These are phyloP conservation scores for Cyprinodon tularosa DNA, from an alignment of 2,113 vertebrate genomes.

Conservation along the genomic window DNA sequence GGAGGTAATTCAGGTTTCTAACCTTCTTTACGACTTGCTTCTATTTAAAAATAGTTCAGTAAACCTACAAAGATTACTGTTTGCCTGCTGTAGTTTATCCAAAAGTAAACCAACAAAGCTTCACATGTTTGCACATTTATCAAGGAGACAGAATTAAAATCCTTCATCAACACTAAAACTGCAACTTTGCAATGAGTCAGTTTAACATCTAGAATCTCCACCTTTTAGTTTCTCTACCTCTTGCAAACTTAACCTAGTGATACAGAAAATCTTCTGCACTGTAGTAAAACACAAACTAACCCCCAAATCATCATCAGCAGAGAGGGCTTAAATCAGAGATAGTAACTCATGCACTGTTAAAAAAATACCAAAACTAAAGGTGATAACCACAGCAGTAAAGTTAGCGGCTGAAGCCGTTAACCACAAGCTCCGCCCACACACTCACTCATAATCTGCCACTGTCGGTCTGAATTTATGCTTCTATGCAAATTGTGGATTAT, in stretches of 20 bases:
- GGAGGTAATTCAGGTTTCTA: background rate
- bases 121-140: background rate
- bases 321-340: conserved; percentile 8
- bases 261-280: background rate
- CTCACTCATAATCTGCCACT: background rate
- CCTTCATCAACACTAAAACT: background rate
- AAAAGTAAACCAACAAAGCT: background rate
- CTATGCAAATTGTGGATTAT: too few relatives aligned
- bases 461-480: background rate
- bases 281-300: rapidly evolving
- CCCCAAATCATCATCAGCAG: background rate
- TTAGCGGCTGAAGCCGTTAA: conserved; percentile 20
- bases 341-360: background rate
- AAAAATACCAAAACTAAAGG: background rate
- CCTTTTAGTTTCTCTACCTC: conserved; percentile 42
- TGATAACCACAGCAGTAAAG: conserved; percentile 56
- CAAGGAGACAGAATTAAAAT: background rate
- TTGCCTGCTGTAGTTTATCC: background rate
- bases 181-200: conserved; percentile 5
- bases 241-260: background rate
- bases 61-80: background rate
- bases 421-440: conserved; percentile 24
- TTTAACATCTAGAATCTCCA: background rate
- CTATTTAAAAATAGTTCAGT: background rate
- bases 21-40: background rate